Conservation (phyloP, 2,888 invertebrate species). For the Lumbricus terrestris region DNA sequence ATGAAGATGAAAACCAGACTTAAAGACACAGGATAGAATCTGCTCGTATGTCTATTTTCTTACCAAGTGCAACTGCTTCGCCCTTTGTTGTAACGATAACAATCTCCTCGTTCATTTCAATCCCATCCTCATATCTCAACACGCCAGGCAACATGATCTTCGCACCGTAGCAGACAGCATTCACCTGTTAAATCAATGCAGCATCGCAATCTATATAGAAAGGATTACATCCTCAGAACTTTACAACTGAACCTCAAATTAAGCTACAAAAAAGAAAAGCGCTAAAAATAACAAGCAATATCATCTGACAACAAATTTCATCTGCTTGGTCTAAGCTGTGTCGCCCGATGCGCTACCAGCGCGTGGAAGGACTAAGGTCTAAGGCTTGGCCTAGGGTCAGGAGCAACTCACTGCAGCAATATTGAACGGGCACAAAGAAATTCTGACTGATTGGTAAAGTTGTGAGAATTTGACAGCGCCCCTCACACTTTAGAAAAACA, state of each 20-base stretch:
- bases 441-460: too few species aligned
- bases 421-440: too few species aligned
- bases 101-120: slow-evolving; percentile 94
- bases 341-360: too few species aligned
- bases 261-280: background rate
- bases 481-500: too few species aligned
- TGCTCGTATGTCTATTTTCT: slow-evolving; percentile 24
- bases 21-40: background rate
- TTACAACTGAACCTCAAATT: background rate
- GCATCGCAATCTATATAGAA: background rate
- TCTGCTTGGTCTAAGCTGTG: too few species aligned
- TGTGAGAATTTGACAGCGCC: too few species aligned
- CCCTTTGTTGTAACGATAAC: slow-evolving; percentile 97
- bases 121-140: slow-evolving; percentile 91
- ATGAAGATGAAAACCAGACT: too few species aligned
- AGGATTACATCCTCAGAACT: background rate
- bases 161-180: slow-evolving; percentile 98
- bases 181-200: slow-evolving; percentile 67
- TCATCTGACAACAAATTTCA: too few species aligned
- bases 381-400: too few species aligned
- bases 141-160: slow-evolving; percentile 96
- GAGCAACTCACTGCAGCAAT: too few species aligned
- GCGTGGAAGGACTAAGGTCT: too few species aligned
- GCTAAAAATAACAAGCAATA: background rate
- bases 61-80: slow-evolving; percentile 63